Conservation (phyloP, 2,113 vertebrate species). For the Sigmodon hispidus region DNA sequence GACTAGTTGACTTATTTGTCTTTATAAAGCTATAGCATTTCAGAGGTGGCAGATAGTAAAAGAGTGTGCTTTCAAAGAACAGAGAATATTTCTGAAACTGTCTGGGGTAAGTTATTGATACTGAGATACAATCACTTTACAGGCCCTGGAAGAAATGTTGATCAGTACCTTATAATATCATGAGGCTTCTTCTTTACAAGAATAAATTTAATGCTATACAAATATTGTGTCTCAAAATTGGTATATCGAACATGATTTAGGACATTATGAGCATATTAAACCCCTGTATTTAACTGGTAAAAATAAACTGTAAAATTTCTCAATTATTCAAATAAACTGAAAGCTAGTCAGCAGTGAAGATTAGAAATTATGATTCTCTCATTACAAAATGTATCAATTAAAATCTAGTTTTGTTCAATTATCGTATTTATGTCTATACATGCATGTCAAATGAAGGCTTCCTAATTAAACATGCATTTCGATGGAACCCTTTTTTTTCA, state of each 20-base stretch:
- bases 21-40: neutral
- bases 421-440: neutral
- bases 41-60: neutral
- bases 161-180: neutral
- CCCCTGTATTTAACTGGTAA: conserved; percentile 11
- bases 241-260: neutral
- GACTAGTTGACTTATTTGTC: neutral
- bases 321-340: neutral
- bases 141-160: neutral
- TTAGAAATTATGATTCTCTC: neutral
- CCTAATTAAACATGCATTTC: neutral
- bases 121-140: neutral
- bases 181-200: neutral
- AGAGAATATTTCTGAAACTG: neutral
- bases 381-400: conserved; percentile 21
- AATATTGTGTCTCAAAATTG: neutral
- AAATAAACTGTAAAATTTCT: neutral
- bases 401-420: neutral
- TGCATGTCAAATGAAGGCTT: neutral
- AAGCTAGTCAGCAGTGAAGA: neutral
- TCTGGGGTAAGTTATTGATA: neutral
- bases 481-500: neutral
- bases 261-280: neutral
- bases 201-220: neutral
- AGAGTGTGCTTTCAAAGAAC: neutral